A percentile compares a stretch with the other conserved stretches of the same genome.
phyloP scores from a whole-genome alignment of 2,888 invertebrate species.

The Coecobrya sp. region DNA sequence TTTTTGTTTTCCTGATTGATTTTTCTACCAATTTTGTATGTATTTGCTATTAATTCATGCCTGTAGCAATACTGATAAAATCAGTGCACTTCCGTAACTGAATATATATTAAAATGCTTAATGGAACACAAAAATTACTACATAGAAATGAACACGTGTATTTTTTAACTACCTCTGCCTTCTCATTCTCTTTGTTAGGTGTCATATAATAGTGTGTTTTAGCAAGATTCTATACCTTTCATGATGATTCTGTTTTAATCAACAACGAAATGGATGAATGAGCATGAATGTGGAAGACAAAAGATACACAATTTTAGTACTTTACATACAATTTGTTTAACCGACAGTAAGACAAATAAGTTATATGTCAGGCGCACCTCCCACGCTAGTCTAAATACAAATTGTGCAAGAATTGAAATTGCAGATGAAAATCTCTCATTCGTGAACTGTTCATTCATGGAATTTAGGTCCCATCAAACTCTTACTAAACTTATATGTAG shows the following conservation, averaged over 20 bases:
- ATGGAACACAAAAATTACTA: slow-evolving; percentile 25
- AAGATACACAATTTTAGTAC: background rate
- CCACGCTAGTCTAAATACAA: background rate
- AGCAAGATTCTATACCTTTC: background rate
- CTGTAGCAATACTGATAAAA: background rate
- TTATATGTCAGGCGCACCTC: background rate
- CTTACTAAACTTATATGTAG: too few relatives aligned
- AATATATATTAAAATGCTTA: slow-evolving; percentile 17
- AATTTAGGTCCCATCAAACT: background rate
- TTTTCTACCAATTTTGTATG: background rate
- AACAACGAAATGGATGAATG: slow-evolving; percentile 1
- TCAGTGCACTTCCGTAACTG: slow-evolving; percentile 45
- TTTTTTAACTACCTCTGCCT: background rate
- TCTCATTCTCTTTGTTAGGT: background rate
- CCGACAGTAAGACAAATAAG: background rate
- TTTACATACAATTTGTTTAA: background rate
- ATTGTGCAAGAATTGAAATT: background rate
- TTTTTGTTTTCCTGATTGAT: slow-evolving; percentile 26
- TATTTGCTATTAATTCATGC: background rate
- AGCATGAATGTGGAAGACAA: background rate
- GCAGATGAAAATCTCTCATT: background rate
- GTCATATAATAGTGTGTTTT: too few relatives aligned
- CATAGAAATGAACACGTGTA: slow-evolving; percentile 22
- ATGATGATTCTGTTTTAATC: background rate
- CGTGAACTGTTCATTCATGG: background rate